A percentile compares a stretch with the other conserved stretches of the same genome.
Conservation (phyloP, 2,113 vertebrate genomes). For the Gobiocypris rarus region DNA sequence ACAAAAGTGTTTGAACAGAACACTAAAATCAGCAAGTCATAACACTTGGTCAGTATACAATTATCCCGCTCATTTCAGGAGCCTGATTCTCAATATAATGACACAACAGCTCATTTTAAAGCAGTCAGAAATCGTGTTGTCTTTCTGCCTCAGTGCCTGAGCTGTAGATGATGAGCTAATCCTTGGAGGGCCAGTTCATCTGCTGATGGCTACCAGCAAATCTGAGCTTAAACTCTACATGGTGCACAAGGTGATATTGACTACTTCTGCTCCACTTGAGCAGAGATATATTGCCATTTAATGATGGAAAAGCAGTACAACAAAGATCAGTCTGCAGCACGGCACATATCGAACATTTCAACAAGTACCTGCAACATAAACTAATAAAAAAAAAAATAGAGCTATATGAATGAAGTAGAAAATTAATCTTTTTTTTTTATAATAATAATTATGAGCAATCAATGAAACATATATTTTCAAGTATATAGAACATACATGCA, state of each 20-base stretch:
- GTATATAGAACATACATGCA: not conserved
- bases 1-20: not conserved
- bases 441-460: not conserved
- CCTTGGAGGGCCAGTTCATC: conserved; percentile 65
- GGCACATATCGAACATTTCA: conserved; percentile 5
- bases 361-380: not conserved
- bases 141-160: conserved; percentile 68
- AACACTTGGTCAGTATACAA: not conserved
- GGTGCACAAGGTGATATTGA: conserved; percentile 70
- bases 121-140: conserved; percentile 63
- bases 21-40: not conserved
- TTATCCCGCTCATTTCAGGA: not conserved
- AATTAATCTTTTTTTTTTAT: not conserved
- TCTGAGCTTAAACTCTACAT: conserved; percentile 68
- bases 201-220: conserved; percentile 61
- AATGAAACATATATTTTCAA: not conserved
- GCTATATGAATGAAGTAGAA: not conserved
- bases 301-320: conserved; percentile 58
- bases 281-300: conserved; percentile 70
- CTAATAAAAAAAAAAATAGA: not conserved
- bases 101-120: conserved; percentile 58
- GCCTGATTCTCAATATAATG: conserved; percentile 33
- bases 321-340: conserved; percentile 1
- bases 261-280: conserved; percentile 74
- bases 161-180: conserved; percentile 67